Conservation (phyloP, 2,797 vertebrate genomes). For the Sebastes minor region DNA sequence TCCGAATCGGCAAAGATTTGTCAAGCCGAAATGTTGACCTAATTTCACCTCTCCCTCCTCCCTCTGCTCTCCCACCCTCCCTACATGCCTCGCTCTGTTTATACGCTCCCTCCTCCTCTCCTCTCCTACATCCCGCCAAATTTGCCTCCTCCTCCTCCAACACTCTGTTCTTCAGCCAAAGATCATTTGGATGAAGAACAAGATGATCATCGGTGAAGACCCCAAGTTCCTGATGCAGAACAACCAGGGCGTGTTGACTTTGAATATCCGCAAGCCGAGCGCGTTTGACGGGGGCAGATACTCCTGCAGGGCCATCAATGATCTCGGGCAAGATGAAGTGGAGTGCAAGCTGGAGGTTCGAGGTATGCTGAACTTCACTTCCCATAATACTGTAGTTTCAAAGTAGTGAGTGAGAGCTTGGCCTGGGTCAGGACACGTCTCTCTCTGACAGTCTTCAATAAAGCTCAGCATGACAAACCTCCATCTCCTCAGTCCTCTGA, state of each 20-base stretch:
- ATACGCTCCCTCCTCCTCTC: not conserved
- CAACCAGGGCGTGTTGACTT: slow-evolving; percentile 89
- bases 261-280: slow-evolving; percentile 91
- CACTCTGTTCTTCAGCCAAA: slow-evolving; percentile 80
- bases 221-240: slow-evolving; percentile 91
- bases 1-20: slow-evolving; percentile 61
- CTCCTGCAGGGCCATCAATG: slow-evolving; percentile 90
- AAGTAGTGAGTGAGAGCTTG: not conserved
- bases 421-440: not conserved
- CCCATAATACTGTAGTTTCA: not conserved
- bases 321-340: slow-evolving; percentile 86
- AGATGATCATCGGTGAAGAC: slow-evolving; percentile 86
- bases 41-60: slow-evolving; percentile 49
- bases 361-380: slow-evolving; percentile 73
- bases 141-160: slow-evolving; percentile 6
- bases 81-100: slow-evolving; percentile 15
- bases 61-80: slow-evolving; percentile 7
- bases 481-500: slow-evolving; percentile 15
- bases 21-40: slow-evolving; percentile 67
- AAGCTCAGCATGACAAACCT: slow-evolving; percentile 51
- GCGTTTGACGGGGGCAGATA: slow-evolving; percentile 91
- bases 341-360: slow-evolving; percentile 90
- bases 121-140: not conserved
- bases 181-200: slow-evolving; percentile 94
- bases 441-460: slow-evolving; percentile 24